Evolutionary conservation across 23 tunicate genomes (phyloP), one percentile per base, ranked within the genome.

Genomic region (Oikopleura vanhoeffeni): DNA sequence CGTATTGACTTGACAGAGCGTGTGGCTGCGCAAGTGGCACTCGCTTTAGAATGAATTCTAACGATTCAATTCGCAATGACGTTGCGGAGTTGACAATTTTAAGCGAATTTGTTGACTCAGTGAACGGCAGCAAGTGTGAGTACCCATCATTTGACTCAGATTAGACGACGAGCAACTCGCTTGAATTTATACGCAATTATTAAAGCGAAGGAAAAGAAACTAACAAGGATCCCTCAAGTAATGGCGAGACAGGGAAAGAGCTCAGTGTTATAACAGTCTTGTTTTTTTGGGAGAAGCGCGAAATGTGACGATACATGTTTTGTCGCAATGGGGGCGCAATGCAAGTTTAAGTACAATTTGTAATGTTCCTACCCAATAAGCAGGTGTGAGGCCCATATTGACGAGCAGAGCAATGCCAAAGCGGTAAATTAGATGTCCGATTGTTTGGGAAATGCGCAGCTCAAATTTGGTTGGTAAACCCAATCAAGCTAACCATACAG

Each of bases 121-220:
- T 13, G 13, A 24, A 49, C 18, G 24, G 64, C 13, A 24, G 24
- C 18, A 13, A 24, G 18, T 49, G 64, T 8, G 24, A 8, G 64
- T 13, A 8, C 64, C 13, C 84, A 34, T 64, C n/a, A 2, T 71
- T 39, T 87, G 84, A 87, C 88, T 86, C 79, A 85, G 88, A n/a
- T 85, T 86, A 57, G 87, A 32, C 84, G 87, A 85, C n/a, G n/a
- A 87, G 40, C 41, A 18, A 86, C 87, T 76, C 88, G 87, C 87
- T 57, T 82, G 84, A 85, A n/a, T n/a, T n/a, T 57, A 84, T 85
- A 57, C 84, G 88, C 87, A 86, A 84, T 41, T 85, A 30, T 84
- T 34, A 84, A 85, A 86, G 87, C 84, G 88, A 86, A 57, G 88
- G 87, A 85, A 85, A 86, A 86, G 88, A 86, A 86, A 86, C 67